phyloP scores from a whole-genome alignment of 2,888 invertebrate species.

The Pollenia amentaria region DNA sequence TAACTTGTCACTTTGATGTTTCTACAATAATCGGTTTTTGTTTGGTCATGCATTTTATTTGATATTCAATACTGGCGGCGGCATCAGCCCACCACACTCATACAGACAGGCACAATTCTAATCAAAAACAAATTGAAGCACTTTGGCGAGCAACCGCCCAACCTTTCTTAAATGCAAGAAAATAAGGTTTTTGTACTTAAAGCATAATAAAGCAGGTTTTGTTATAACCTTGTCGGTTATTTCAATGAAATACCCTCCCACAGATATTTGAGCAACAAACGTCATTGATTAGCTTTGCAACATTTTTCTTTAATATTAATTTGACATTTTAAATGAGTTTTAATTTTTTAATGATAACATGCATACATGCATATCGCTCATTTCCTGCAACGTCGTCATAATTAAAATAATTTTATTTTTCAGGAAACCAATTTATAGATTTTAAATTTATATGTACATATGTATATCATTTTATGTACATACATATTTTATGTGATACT shows the following conservation, averaged over 20 bases:
- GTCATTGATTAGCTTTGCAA: neutral
- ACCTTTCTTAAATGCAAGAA: neutral
- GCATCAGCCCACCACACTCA: constrained; percentile 38
- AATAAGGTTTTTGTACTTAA: constrained; percentile 40
- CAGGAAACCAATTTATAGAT: too few relatives aligned
- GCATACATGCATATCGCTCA: too few relatives aligned
- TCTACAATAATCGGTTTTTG: constrained; percentile 78
- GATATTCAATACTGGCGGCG: constrained; percentile 77
- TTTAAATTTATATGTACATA: too few relatives aligned
- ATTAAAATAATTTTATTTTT: too few relatives aligned
- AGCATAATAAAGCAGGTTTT: constrained; percentile 4
- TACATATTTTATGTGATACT: too few relatives aligned
- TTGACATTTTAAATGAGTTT: too few relatives aligned
- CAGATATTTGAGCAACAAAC: neutral
- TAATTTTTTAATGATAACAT: neutral
- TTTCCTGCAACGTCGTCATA: too few relatives aligned
- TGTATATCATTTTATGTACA: too few relatives aligned
- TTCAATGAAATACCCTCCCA: constrained; percentile 6
- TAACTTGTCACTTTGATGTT: constrained; percentile 78
- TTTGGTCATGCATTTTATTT: constrained; percentile 80
- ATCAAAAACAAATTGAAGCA: constrained; percentile 12
- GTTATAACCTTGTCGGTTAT: constrained; percentile 61
- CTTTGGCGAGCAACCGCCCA: constrained; percentile 6
- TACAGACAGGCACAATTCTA: constrained; percentile 11
- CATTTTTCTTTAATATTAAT: neutral